Conservation (phyloP, 2,888 invertebrate species). For the Axea sp. region DNA sequence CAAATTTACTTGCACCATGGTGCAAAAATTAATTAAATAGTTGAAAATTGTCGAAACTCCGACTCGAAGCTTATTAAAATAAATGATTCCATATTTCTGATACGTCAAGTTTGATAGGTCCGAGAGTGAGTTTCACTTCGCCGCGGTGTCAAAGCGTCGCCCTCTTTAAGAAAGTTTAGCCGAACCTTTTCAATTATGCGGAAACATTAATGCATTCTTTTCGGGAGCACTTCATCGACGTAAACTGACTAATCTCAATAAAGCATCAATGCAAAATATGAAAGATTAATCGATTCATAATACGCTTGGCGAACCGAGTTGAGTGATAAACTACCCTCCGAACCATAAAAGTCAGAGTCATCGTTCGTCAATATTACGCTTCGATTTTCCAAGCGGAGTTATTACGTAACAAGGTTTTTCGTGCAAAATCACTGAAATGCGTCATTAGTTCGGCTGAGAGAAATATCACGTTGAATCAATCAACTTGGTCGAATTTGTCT, state of each 20-base stretch:
- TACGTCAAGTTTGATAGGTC: constrained; percentile 18
- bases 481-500: not conserved
- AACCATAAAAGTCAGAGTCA: constrained; percentile 74
- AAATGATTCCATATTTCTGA: constrained; percentile 22
- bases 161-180: constrained; percentile 50
- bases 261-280: constrained; percentile 76
- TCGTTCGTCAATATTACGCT: constrained; percentile 76
- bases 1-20: constrained; percentile 3
- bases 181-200: constrained; percentile 50
- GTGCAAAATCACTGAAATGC: constrained; percentile 40
- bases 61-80: constrained; percentile 9
- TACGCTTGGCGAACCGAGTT: constrained; percentile 69
- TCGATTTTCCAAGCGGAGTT: constrained; percentile 23
- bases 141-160: constrained; percentile 33
- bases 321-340: constrained; percentile 74
- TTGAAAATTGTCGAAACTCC: constrained; percentile 5
- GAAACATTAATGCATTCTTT: constrained; percentile 47
- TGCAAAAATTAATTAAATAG: constrained; percentile 13
- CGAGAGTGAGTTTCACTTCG: not conserved
- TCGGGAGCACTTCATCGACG: constrained; percentile 41
- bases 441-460: constrained; percentile 20
- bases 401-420: constrained; percentile 39
- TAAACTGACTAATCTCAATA: constrained; percentile 66
- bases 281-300: constrained; percentile 78
- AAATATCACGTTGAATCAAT: constrained; percentile 19